Base-by-base conservation (phyloP, 2,797 vertebrate genomes). In the Sebastes itinus region DNA sequence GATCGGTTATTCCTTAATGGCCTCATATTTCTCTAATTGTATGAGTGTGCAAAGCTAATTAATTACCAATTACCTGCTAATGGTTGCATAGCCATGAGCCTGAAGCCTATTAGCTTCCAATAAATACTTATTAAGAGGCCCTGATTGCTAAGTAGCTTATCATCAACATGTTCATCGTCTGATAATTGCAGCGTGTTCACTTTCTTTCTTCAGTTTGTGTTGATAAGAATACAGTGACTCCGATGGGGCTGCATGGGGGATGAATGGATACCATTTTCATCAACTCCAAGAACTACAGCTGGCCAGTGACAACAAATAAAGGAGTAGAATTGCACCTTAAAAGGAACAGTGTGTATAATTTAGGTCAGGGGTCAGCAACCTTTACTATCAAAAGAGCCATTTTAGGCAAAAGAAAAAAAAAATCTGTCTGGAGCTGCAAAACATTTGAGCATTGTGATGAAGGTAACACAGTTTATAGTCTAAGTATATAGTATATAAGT, bases 31-130 rank as follows among this genome's bases (percentile, higher is more conserved):
- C 77, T 88, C 78, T 92, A 93, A 94, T 91, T 94, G 87, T 86
- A 85, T 79, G 87, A 90, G 89, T 78, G 82, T 89, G 90, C 75
- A 67, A 78, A 84, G 84, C 88, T 93, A 94, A 94, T 95, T 95
- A 95, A 94, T 92, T 82, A 94, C 77, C 90, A 93, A 93, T 95
- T 94, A 94, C 79, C 86, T 81, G 84, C 90, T 94, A 93, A 94
- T 90, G 88, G 92, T 69, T 84, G 88, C 85, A 88, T 90, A 89
- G 93, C 90, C 87, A 93, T 83, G 84, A 93, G 88, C 82, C 86
- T 77, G 72, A 78, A 85, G 85, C 85, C 87, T 83, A 88, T 92
- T 93, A 92, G 86, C 88, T 81, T 77, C 88, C 82, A 90, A 92
- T 93, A 93, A 93, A 93, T 90, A 90, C 89, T 92, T 86, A 89